Evolutionary conservation across 2,113 vertebrate species (phyloP).

Genomic region (Verasper variegatus): DNA sequence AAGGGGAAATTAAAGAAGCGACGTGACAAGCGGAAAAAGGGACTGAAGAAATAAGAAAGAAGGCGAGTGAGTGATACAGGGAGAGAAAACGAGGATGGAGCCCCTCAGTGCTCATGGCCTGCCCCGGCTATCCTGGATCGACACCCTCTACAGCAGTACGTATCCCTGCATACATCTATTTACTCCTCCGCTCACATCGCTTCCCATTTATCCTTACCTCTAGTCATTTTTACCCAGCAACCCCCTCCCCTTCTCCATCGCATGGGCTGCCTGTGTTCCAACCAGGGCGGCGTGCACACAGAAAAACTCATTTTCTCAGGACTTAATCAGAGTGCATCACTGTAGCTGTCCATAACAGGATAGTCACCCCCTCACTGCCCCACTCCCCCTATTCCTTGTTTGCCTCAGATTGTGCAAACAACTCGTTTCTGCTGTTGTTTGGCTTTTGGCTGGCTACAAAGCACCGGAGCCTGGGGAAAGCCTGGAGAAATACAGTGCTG

Average conservation of each 20-base stretch:
- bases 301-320: constrained; percentile 43
- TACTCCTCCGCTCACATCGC: constrained; percentile 29
- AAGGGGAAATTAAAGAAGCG: constrained; percentile 2
- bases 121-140: constrained; percentile 97
- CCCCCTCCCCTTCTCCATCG: constrained; percentile 28
- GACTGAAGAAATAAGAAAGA: constrained; percentile 35
- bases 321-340: constrained; percentile 59
- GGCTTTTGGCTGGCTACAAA: constrained; percentile 6
- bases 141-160: constrained; percentile 99
- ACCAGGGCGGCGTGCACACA: constrained; percentile 15
- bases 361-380: background rate
- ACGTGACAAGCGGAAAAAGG: constrained; percentile 5
- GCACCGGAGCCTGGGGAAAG: constrained; percentile 32
- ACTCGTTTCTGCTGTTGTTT: constrained; percentile 22
- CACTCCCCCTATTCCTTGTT: background rate
- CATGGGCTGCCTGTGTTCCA: constrained; percentile 37
- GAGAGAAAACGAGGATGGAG: constrained; percentile 87
- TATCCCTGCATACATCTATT: constrained; percentile 47
- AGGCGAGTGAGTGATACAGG: constrained; percentile 48
- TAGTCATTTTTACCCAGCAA: constrained; percentile 32
- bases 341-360: constrained; percentile 53
- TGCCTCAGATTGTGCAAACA: constrained; percentile 5
- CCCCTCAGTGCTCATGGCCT: constrained; percentile 93
- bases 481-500: constrained; percentile 22
- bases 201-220: constrained; percentile 31